phyloP scores from a whole-genome alignment of 1,140 invertebrate species.

The Apocrypta bakeri region DNA sequence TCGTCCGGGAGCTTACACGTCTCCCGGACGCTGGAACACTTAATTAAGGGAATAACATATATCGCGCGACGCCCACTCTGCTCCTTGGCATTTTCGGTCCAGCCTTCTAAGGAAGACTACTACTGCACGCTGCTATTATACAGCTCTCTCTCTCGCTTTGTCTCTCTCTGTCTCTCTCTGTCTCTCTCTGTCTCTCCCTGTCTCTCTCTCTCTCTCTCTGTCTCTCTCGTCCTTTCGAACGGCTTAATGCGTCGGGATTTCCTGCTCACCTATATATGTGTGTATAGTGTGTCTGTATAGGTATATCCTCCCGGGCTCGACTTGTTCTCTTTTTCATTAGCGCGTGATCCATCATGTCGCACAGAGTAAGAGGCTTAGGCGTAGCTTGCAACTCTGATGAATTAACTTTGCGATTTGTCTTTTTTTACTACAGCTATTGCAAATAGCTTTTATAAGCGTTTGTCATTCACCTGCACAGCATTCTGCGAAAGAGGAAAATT shows the following conservation, averaged over 20 bases:
- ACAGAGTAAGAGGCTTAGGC: too few species aligned
- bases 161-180: too few species aligned
- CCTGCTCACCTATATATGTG: conserved; percentile 19
- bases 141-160: neutral
- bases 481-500: too few species aligned
- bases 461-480: too few species aligned
- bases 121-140: neutral
- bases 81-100: neutral
- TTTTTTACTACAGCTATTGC: too few species aligned
- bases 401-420: too few species aligned
- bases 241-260: conserved; percentile 46
- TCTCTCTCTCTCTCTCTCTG: too few species aligned
- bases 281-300: too few species aligned
- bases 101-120: conserved; percentile 13
- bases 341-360: conserved; percentile 32
- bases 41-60: conserved; percentile 48
- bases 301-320: neutral
- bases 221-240: conserved; percentile 5
- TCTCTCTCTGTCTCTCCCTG: neutral
- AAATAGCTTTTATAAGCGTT: too few species aligned
- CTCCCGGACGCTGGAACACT: conserved; percentile 31
- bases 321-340: conserved; percentile 26
- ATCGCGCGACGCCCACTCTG: conserved; percentile 7
- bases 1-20: neutral
- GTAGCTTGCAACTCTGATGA: too few species aligned